A percentile compares a stretch with the other conserved stretches of the same genome.
These are phyloP conservation scores for Amblyopsis rosae DNA, from an alignment of 2,113 vertebrate species.

Conservation along the genomic window DNA sequence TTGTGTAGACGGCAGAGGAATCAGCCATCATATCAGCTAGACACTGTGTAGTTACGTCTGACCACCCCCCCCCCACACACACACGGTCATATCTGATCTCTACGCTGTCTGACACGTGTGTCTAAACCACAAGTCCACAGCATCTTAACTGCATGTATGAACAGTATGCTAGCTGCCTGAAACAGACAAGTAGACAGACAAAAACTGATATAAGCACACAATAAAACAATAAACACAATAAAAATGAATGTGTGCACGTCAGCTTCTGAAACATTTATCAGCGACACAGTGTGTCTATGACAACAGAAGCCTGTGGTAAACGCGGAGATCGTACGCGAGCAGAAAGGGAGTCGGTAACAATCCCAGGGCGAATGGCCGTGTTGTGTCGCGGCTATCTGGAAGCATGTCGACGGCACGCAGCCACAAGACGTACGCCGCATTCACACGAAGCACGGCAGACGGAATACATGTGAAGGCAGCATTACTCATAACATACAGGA, in stretches of 20 bases:
- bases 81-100: not conserved
- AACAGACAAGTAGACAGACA: no score
- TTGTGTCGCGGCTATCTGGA: slow-evolving; percentile 17
- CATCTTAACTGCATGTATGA: not conserved
- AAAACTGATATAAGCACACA: no score
- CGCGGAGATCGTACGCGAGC: slow-evolving; percentile 6
- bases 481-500: slow-evolving; percentile 15
- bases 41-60: slow-evolving; percentile 7
- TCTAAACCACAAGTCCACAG: not conserved
- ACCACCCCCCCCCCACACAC: slow-evolving; percentile 6
- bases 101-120: not conserved
- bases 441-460: no score
- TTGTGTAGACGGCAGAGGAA: slow-evolving; percentile 6
- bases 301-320: no score
- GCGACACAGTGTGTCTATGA: no score
- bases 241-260: no score
- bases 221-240: no score
- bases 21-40: slow-evolving; percentile 26
- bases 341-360: not conserved
- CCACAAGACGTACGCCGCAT: slow-evolving; percentile 26
- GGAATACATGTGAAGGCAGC: not conserved
- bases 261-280: not conserved
- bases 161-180: not conserved
- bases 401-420: slow-evolving; percentile 28
- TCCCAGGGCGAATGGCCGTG: not conserved